A percentile compares a stretch with the other conserved stretches of the same genome.
Evolutionary conservation across 2,888 invertebrate genomes (phyloP).

Genomic region (Mythimna pallens): DNA sequence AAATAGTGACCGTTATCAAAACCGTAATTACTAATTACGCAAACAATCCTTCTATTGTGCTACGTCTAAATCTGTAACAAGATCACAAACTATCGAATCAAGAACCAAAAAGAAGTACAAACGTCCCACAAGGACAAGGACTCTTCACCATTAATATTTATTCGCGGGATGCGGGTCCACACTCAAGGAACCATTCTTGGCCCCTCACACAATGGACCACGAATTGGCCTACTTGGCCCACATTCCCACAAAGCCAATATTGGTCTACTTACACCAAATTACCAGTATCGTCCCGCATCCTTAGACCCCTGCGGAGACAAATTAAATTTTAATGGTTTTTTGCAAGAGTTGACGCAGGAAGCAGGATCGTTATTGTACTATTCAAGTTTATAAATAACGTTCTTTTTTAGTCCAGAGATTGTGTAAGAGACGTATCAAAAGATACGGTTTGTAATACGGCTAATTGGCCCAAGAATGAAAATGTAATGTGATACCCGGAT

Average conservation of each 20-base stretch:
- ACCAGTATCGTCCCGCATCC: constrained; percentile 88
- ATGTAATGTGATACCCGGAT: constrained; percentile 34
- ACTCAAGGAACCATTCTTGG: constrained; percentile 86
- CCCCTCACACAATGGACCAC: constrained; percentile 81
- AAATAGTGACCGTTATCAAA: neutral
- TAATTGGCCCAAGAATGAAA: constrained; percentile 33
- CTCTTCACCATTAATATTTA: constrained; percentile 79
- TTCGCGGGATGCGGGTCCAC: constrained; percentile 86
- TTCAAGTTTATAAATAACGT: constrained; percentile 48
- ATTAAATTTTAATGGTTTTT: constrained; percentile 74
- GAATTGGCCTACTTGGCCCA: constrained; percentile 85
- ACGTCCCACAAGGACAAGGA: constrained; percentile 50
- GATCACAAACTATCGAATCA: constrained; percentile 24
- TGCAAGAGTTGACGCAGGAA: constrained; percentile 68
- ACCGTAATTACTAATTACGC: too few relatives aligned
- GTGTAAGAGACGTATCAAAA: constrained; percentile 29
- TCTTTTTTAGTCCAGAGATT: constrained; percentile 32
- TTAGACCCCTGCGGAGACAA: constrained; percentile 79
- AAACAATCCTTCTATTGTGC: neutral
- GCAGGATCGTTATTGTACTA: constrained; percentile 48
- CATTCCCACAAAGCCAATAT: constrained; percentile 66
- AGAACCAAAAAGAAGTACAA: constrained; percentile 37
- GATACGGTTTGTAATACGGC: constrained; percentile 26
- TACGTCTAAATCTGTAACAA: constrained; percentile 2
- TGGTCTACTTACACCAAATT: constrained; percentile 80